Evolutionary conservation across 2,113 vertebrate genomes (phyloP).

Genomic region (Anseranas semipalmata): DNA sequence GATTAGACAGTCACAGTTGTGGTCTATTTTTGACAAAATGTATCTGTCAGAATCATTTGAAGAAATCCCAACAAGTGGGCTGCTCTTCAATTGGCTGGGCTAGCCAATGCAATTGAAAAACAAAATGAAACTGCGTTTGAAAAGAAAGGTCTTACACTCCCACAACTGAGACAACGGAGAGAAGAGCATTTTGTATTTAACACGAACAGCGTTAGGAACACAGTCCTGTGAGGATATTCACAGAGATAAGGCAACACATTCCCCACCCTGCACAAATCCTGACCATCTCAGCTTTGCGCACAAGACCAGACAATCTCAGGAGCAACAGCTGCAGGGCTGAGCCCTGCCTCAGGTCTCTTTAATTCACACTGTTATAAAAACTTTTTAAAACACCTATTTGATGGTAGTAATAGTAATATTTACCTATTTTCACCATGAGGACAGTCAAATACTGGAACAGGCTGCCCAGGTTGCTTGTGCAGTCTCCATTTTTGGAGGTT

Average conservation of each 20-base stretch:
- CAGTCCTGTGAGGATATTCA: neutral
- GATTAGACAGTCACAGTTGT: conserved; percentile 43
- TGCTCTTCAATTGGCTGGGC: neutral
- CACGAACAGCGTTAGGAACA: fast-evolving
- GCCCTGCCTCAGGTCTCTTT: neutral
- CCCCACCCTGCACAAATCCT: fast-evolving
- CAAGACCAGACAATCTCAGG: fast-evolving
- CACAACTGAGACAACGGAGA: neutral
- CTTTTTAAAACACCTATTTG: neutral
- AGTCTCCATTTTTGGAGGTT: neutral
- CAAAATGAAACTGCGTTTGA: neutral
- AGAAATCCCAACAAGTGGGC: conserved; percentile 31
- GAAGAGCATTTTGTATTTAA: neutral
- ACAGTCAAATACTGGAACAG: neutral
- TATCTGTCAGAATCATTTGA: conserved; percentile 30
- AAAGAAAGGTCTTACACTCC: neutral
- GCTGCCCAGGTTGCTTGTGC: neutral
- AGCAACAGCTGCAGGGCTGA: fast-evolving
- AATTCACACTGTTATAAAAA: neutral
- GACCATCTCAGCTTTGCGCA: neutral
- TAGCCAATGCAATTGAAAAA: neutral
- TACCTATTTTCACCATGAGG: neutral
- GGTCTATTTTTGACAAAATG: conserved; percentile 50
- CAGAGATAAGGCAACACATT: fast-evolving
- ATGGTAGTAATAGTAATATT: neutral